Percentiles rank a stretch among this genome's conserved stretches.
Conservation (phyloP, 2,113 vertebrate species). For the Pomatorhinus ruficollis region DNA sequence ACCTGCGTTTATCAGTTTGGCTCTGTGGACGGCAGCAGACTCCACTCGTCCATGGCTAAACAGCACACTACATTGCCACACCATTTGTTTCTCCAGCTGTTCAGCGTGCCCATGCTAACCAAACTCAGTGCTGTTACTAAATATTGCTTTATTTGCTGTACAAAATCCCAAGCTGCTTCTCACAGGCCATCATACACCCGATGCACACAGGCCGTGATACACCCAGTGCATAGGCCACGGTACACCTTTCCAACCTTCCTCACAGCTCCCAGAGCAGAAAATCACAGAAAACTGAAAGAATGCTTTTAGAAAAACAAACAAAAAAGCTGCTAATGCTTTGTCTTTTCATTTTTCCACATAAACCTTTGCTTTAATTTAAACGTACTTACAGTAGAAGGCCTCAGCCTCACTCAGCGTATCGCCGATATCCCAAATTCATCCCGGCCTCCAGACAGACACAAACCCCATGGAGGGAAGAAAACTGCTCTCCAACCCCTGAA, state of each 20-base stretch:
- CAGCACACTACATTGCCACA: not conserved
- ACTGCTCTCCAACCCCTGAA: not conserved
- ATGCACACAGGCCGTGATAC: not conserved
- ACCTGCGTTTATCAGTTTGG: not conserved
- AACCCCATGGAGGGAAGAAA: not conserved
- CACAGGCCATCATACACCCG: not conserved
- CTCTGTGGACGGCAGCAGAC: not conserved
- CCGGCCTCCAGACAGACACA: not conserved
- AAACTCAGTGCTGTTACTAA: not conserved
- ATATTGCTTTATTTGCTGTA: not conserved
- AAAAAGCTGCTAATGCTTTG: not conserved
- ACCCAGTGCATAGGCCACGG: not conserved
- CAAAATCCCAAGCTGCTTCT: not conserved
- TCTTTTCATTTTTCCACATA: not conserved
- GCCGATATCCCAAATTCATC: no score
- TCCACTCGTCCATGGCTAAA: not conserved
- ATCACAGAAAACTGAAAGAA: not conserved
- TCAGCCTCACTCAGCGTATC: rapidly evolving
- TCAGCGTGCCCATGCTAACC: not conserved
- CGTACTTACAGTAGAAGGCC: not conserved
- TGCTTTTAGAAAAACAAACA: not conserved
- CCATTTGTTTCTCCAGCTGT: slow-evolving; percentile 28
- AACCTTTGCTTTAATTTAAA: not conserved
- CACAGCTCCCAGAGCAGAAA: not conserved
- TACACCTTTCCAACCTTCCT: not conserved